Conservation (phyloP, 2,797 vertebrate genomes). For the Muraenolepis orangiensis region DNA sequence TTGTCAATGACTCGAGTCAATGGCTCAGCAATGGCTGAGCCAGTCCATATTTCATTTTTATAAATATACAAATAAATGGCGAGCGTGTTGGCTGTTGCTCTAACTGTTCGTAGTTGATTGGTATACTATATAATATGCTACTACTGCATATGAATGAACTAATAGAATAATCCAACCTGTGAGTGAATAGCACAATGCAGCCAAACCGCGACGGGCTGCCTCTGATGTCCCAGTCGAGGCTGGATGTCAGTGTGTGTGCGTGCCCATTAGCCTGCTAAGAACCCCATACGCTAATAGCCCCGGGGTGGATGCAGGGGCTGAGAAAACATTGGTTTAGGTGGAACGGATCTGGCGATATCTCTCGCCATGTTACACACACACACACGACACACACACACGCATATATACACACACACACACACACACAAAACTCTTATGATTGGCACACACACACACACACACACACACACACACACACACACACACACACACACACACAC, state of each 20-base stretch:
- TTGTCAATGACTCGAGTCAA: too few relatives aligned
- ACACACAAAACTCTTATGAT: too few relatives aligned
- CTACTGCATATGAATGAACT: not conserved
- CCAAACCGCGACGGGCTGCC: too few relatives aligned
- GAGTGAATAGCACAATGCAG: too few relatives aligned
- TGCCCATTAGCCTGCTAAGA: slow-evolving; percentile 32
- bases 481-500: not conserved
- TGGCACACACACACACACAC: too few relatives aligned
- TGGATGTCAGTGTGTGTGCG: slow-evolving; percentile 42
- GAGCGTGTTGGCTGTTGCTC: not conserved
- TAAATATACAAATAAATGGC: not conserved
- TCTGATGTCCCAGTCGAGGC: not conserved
- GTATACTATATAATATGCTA: not conserved
- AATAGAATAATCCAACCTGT: not conserved
- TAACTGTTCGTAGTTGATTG: not conserved
- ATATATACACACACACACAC: slow-evolving; percentile 36
- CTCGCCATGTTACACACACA: slow-evolving; percentile 42
- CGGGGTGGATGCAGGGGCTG: slow-evolving; percentile 56
- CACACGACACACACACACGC: slow-evolving; percentile 29
- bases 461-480: not conserved
- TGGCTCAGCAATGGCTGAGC: too few relatives aligned
- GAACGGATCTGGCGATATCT: slow-evolving; percentile 43
- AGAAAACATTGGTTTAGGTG: slow-evolving; percentile 66
- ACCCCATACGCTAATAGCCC: slow-evolving; percentile 50
- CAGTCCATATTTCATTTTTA: not conserved